Conservation (phyloP, 2,797 vertebrate genomes). For the Gymnodraco acuticeps region DNA sequence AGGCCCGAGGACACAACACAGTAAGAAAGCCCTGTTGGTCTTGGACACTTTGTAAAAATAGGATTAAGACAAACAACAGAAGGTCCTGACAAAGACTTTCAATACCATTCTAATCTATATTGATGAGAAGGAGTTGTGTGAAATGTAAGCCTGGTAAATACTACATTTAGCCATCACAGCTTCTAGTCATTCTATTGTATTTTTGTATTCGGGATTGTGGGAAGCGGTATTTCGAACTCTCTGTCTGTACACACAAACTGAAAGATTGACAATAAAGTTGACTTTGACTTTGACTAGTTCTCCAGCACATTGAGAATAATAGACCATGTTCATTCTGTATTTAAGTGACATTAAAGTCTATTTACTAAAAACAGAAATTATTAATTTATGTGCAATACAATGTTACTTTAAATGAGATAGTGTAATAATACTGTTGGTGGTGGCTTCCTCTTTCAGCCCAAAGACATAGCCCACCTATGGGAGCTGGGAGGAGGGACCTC, state of each 20-base stretch:
- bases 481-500: conserved; percentile 96
- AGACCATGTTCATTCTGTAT: not conserved
- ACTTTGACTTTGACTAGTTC: not conserved
- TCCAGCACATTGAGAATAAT: not conserved
- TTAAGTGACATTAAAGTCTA: not conserved
- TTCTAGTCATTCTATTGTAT: not conserved
- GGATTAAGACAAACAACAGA: not conserved
- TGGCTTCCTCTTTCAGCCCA: conserved; percentile 84
- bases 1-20: conserved; percentile 91
- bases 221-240: too few relatives aligned
- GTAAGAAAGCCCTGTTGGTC: conserved; percentile 71
- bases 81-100: not conserved
- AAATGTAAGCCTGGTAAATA: not conserved
- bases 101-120: too few relatives aligned
- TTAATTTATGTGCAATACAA: not conserved
- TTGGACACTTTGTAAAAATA: not conserved
- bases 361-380: conserved; percentile 1
- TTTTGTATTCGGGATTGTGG: too few relatives aligned
- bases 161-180: not conserved
- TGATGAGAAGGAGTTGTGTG: not conserved
- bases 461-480: conserved; percentile 96
- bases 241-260: too few relatives aligned
- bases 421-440: not conserved
- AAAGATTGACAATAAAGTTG: too few relatives aligned
- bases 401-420: not conserved